Evolutionary conservation across 1,140 invertebrate genomes (phyloP), one percentile per base, ranked within the genome.

Genomic region (Bradynema listronoti): DNA sequence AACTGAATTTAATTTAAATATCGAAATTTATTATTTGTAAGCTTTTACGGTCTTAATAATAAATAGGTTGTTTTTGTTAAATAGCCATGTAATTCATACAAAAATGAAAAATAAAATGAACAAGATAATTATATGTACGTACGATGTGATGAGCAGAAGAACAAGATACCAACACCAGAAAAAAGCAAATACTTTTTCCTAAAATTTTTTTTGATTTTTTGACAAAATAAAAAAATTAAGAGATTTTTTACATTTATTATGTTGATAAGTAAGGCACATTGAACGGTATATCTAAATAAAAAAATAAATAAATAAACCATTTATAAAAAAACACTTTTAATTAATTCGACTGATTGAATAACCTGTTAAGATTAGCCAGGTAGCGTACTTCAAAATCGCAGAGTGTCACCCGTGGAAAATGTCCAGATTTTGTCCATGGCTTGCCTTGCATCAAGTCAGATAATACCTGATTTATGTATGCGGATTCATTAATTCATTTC

Each of bases 371-470:
- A 65, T 78, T 80, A 2, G 75, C 78, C 14, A 81, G 69, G 63
- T 80, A 79, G 39, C 80, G 74, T 27, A 82, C 80, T 64, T 82
- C 75, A 68, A 82, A 82, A 60, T 82, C 81, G 53, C 81, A 82
- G n/a, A 68, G 70, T 0, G 81, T 82, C 5, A 82, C 78, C 25
- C 80, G 64, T 11, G 81, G 81, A 66, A 81, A 81, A 68, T 71
- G 79, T 57, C 67, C 79, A 52, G 73, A 66, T 69, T 77, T 56
- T 9, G 74, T 74, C 80, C 81, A 83, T 34, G 79, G 72, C 16
- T 71, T 65, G 25, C 81, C 80, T 22, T 63, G 57, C 6, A 75
- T 71, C 16, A 83, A 58, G 52, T 81, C 79, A 32, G 72, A 66
- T 0, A 83, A 50, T 1, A 83, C 80, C 70, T 82, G 75, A 7